Evolutionary conservation across 1,140 invertebrate genomes (phyloP), one percentile per base, ranked within the genome.

Genomic region (Homarus americanus): DNA sequence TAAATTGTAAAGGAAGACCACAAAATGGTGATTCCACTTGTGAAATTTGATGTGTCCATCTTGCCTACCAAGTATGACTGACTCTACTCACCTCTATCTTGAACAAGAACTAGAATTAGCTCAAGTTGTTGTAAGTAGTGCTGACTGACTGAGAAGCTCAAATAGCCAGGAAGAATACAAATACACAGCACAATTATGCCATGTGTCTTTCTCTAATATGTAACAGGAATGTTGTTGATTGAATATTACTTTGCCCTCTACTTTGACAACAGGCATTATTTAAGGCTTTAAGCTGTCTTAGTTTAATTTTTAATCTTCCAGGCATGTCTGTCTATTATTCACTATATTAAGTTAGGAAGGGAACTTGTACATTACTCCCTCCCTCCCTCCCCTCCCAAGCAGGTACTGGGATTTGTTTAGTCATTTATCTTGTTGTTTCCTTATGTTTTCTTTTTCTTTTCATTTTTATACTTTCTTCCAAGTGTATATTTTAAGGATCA

Each of bases 121-220:
- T 44, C 73, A 76, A 36, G 36, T 7, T 58, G 32, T 38, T 38
- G 34, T 20, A n/a, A n/a, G n/a, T 40, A 41, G 53, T 44, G 75
- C 75, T 80, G 86, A 58, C 75, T 87, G n/a, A n/a, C 75, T 41
- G 38, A 53, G 24, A 63, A 63, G 76, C 86, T 87, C 85, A 87
- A 87, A 38, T 17, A 53, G 32, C 49, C n/a, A 87, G 49, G 41
- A 38, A 41, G 76, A 75, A 78, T 40, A 53, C 32, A 66, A 20
- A 32, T 53, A 58, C 76, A 79, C 86, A 80, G 86, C 86, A 87
- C 86, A 87, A 75, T 40, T 80, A 53, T 87, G 76, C 86, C 76
- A 41, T 53, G 69, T 63, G 85, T 87, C 85, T 87, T 87, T 87
- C 85, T 87, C 44, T 87, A 87, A 32, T 78, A 79, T 87, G 38